phyloP scores from a whole-genome alignment of 35 echinoderm and acorn worm species.

The Ophiothrix spiculata region DNA sequence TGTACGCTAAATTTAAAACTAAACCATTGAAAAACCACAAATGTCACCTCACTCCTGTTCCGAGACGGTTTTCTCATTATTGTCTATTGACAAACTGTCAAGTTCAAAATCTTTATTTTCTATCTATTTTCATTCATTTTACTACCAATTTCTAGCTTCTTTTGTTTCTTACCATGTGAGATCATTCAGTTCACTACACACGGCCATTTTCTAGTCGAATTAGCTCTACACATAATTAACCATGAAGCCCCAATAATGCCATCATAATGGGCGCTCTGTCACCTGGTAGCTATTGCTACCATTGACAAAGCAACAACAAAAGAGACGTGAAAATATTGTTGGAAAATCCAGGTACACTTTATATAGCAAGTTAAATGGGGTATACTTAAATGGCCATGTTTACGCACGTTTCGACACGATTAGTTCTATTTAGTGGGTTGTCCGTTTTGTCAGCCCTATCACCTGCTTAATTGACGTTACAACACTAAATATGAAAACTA shows the following conservation, averaged over 20 bases:
- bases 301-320: background rate
- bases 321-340: slow-evolving; percentile 3
- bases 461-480: background rate
- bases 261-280: background rate
- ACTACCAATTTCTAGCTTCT: too few species aligned
- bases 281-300: background rate
- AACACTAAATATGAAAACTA: background rate
- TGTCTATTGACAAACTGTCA: background rate
- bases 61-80: background rate
- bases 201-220: background rate
- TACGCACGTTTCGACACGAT: background rate
- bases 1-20: too few species aligned
- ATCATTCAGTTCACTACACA: background rate
- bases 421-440: background rate
- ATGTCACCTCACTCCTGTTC: too few species aligned
- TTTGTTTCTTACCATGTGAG: background rate
- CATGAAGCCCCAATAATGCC: background rate
- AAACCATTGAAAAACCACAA: too few species aligned
- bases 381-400: background rate
- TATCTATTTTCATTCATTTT: too few species aligned
- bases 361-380: background rate
- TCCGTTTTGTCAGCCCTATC: background rate
- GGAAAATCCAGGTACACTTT: slow-evolving; percentile 2
- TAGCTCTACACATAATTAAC: background rate
- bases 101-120: background rate